phyloP scores from a whole-genome alignment of 2,888 invertebrate genomes.

The Urechis unicinctus region DNA sequence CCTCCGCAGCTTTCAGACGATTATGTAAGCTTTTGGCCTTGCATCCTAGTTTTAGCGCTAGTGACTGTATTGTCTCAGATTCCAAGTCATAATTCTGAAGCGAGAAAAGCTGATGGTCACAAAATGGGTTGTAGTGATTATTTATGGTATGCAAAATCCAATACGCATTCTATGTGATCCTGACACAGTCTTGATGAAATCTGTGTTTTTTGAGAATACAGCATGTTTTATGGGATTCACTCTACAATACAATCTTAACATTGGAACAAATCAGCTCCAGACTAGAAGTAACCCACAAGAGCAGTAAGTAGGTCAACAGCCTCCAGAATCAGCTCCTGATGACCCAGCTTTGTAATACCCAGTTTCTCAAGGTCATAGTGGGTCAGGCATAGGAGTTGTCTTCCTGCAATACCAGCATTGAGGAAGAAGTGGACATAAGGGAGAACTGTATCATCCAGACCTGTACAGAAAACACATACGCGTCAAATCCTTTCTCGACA shows the following conservation, averaged over 20 bases:
- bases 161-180: too few species aligned
- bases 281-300: conserved; percentile 62
- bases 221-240: too few species aligned
- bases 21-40: conserved; percentile 72
- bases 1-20: conserved; percentile 55
- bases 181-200: too few species aligned
- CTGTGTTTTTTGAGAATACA: too few species aligned
- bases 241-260: too few species aligned
- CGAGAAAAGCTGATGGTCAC: conserved; percentile 22
- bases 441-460: conserved; percentile 71
- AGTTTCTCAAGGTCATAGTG: conserved; percentile 83
- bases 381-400: conserved; percentile 73
- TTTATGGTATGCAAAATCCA: too few species aligned
- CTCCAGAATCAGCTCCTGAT: conserved; percentile 87
- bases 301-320: conserved; percentile 83
- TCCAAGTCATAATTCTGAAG: conserved; percentile 81
- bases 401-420: conserved; percentile 74
- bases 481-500: too few species aligned
- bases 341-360: conserved; percentile 79
- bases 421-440: conserved; percentile 75
- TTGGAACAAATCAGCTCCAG: not conserved
- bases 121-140: too few species aligned
- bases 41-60: conserved; percentile 77
- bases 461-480: conserved; percentile 53
- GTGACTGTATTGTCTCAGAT: conserved; percentile 82